Base-by-base conservation (phyloP, 2,888 invertebrate species). In the Ormia ochracea region DNA sequence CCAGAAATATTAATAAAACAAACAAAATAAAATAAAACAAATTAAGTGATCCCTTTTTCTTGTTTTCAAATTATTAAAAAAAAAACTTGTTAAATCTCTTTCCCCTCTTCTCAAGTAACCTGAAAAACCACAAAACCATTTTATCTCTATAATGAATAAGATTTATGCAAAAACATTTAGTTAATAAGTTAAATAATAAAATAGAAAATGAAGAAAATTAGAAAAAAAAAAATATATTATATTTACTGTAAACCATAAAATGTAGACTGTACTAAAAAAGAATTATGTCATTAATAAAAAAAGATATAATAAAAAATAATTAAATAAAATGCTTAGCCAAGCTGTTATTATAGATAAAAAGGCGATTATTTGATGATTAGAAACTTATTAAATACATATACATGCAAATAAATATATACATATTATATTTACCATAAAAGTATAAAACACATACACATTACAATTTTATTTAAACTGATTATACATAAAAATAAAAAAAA, bases 301-400 rank as follows among this genome's bases (percentile, higher is more conserved):
- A 33, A 68, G n/a, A n/a, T n/a, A n/a, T n/a, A 74, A 70, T 48
- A 65, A 54, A 21, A 58, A 38, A 73, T 43, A 72, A 72, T 19
- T 45, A 58, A 65, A 65, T n/a, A 48, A 75, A 72, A 59, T 76
- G 75, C 80, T 76, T 76, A 76, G 66, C 61, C 52, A 58, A 79
- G 61, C 76, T 80, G 76, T 80, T 80, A 76, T 76, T 80, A 73
- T 66, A 73, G 58, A 76, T 54, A 61, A 72, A 68, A 54, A 63
- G 50, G 63, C 72, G 68, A 63, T 68, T 52, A 66, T 68, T 72
- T 63, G 56, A 74, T 80, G 70, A 80, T 72, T 80, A 80, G 72
- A 80, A 80, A 80, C 73, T 48, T 73, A 80, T 76, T 76, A 65
- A 80, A 72, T 59, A 66, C 66, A 76, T 63, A 80, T 80, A 76